These are phyloP conservation scores for Lacerta agilis DNA, from an alignment of 2,797 vertebrate genomes.

Conservation along the genomic window DNA sequence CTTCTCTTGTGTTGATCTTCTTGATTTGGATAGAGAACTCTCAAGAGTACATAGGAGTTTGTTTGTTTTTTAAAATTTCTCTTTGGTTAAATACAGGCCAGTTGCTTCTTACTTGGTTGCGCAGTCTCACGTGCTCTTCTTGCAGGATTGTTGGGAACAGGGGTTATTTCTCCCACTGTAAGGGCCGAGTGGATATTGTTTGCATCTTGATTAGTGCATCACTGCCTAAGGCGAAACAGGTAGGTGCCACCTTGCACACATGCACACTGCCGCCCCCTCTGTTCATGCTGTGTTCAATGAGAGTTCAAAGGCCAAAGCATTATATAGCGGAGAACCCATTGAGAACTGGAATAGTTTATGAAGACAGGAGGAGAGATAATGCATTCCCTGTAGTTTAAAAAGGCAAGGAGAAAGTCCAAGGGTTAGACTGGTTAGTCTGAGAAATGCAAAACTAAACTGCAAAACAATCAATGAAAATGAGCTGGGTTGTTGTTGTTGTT, in stretches of 20 bases:
- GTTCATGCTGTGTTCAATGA: slow-evolving; percentile 23
- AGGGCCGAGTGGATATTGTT: not conserved
- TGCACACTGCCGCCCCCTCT: not conserved
- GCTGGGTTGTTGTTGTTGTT: no score
- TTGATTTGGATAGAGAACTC: no score
- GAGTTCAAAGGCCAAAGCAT: slow-evolving; percentile 33
- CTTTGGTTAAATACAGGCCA: no score
- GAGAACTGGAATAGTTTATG: not conserved
- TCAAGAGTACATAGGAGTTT: no score
- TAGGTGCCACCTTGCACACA: no score
- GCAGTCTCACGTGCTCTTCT: not conserved
- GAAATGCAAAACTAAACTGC: not conserved
- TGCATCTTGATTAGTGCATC: no score
- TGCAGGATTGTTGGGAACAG: not conserved
- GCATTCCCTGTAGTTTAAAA: no score
- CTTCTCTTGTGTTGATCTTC: no score
- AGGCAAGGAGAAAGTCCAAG: not conserved
- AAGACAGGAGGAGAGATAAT: not conserved
- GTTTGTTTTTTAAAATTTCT: no score
- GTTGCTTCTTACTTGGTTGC: not conserved
- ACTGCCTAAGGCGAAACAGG: no score
- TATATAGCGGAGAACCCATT: not conserved
- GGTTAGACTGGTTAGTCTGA: not conserved
- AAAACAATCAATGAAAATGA: not conserved
- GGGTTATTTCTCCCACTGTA: not conserved